Conservation (phyloP, 2,888 invertebrate genomes). For the Heliconius sara region DNA sequence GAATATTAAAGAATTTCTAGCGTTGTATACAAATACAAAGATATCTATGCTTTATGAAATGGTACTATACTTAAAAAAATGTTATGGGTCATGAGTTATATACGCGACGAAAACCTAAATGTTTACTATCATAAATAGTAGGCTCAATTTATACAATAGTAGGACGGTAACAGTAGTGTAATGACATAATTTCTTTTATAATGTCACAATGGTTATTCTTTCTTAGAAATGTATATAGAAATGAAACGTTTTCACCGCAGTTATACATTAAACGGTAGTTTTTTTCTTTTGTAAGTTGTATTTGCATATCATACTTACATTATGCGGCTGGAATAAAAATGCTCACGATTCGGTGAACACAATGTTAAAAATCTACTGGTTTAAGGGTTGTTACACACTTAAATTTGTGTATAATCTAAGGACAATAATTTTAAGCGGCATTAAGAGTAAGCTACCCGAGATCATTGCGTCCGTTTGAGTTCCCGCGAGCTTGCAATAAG, state of each 20-base stretch:
- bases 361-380: slow-evolving; percentile 1
- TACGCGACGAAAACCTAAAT: slow-evolving; percentile 6
- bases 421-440: slow-evolving; percentile 24
- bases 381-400: background rate
- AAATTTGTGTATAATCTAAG: slow-evolving; percentile 7
- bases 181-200: slow-evolving; percentile 17
- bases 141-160: slow-evolving; percentile 14
- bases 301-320: slow-evolving; percentile 11
- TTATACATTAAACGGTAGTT: slow-evolving; percentile 11
- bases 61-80: background rate
- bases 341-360: background rate
- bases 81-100: slow-evolving; percentile 10
- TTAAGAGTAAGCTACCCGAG: slow-evolving; percentile 34
- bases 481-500: slow-evolving; percentile 30
- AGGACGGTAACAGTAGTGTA: slow-evolving; percentile 12
- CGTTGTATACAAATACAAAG: background rate
- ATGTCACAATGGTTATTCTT: slow-evolving; percentile 22
- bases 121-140: background rate
- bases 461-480: slow-evolving; percentile 32
- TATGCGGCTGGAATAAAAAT: slow-evolving; percentile 15
- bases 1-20: background rate
- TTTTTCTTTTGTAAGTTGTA: slow-evolving; percentile 5
- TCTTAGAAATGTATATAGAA: slow-evolving; percentile 24
- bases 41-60: background rate
- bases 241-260: slow-evolving; percentile 7